phyloP scores from a whole-genome alignment of 1,140 invertebrate genomes.

The Muscidifurax raptorellus region DNA sequence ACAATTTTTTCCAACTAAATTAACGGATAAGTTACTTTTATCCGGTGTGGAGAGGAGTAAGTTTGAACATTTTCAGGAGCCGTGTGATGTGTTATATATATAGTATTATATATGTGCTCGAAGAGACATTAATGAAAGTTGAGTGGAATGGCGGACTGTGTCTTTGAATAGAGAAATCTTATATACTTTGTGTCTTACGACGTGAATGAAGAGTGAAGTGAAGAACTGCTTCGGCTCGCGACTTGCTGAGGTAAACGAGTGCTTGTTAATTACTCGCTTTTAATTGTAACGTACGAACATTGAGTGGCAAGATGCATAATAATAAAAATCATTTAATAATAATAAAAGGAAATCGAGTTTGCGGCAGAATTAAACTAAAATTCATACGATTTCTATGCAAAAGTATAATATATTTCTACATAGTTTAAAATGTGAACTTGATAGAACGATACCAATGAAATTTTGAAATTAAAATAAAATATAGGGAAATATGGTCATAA shows the following conservation, averaged over 20 bases:
- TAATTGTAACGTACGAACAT: neutral
- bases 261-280: neutral
- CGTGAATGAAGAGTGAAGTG: slow-evolving; percentile 16
- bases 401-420: too few species aligned
- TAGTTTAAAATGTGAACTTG: neutral
- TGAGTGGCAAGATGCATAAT: neutral
- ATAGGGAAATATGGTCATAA: too few species aligned
- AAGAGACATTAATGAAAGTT: neutral
- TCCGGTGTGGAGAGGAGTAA: neutral
- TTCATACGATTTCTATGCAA: neutral
- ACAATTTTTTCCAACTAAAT: slow-evolving; percentile 16
- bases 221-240: neutral
- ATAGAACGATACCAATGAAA: neutral
- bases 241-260: neutral
- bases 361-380: neutral
- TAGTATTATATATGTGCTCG: slow-evolving; percentile 5
- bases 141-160: neutral
- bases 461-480: neutral
- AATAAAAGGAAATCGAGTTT: too few species aligned
- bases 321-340: neutral
- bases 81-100: neutral
- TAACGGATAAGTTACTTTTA: neutral
- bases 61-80: slow-evolving; percentile 6
- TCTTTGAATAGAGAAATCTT: slow-evolving; percentile 5
- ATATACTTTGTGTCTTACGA: neutral